phyloP scores from a whole-genome alignment of 2,797 vertebrate genomes.

The Selene dorsalis region DNA sequence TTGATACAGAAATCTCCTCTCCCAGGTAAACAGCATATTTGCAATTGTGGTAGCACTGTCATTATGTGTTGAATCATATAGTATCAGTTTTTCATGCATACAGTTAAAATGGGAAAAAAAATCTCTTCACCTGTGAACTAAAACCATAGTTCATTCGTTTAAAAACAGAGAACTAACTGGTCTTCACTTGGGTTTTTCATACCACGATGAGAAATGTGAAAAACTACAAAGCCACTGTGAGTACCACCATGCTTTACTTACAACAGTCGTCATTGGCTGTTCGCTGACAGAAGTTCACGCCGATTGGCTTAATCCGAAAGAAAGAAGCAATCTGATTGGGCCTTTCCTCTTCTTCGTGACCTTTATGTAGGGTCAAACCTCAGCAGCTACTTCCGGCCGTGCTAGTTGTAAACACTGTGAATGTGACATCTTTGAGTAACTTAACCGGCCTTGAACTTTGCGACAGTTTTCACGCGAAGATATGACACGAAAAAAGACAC shows the following conservation, averaged over 20 bases:
- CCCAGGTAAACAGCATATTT: no score
- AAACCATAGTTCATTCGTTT: background rate
- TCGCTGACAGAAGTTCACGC: fast-evolving
- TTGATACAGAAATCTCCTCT: no score
- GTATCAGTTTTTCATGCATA: no score
- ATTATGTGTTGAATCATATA: no score
- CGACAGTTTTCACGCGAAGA: background rate
- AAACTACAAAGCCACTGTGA: background rate
- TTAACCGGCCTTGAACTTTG: constrained; percentile 50
- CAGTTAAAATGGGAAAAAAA: background rate
- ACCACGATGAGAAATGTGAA: background rate
- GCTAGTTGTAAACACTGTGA: constrained; percentile 46
- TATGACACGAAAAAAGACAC: background rate
- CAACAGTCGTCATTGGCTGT: constrained; percentile 27
- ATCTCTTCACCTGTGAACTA: background rate
- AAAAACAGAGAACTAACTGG: no score
- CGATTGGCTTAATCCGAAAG: constrained; percentile 38
- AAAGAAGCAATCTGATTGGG: constrained; percentile 56
- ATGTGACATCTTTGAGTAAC: background rate
- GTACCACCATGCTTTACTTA: background rate
- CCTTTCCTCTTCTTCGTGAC: background rate
- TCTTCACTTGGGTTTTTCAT: no score
- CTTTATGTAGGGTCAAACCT: background rate
- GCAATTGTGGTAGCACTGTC: no score
- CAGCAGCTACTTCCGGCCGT: background rate